Evolutionary conservation across 2,888 invertebrate genomes (phyloP).

Genomic region (Lithosia quadra): DNA sequence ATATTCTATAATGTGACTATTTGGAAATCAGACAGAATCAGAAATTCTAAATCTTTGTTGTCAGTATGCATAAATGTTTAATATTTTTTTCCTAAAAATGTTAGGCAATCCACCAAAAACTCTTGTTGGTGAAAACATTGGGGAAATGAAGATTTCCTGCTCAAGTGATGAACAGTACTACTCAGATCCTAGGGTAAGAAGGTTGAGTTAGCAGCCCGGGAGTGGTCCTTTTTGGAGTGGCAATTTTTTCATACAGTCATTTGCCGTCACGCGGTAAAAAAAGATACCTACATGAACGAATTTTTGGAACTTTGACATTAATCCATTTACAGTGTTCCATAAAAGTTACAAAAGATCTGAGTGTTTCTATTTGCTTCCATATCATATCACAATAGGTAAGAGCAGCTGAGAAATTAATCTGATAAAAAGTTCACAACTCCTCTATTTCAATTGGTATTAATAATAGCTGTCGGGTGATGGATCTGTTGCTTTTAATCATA

Average conservation of each 20-base stretch:
- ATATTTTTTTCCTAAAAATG: no score
- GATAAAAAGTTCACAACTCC: constrained; percentile 2
- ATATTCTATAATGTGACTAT: not conserved
- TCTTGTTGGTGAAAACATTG: not conserved
- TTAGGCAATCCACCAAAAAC: not conserved
- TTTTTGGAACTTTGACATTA: not conserved
- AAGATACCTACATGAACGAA: not conserved
- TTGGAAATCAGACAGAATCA: not conserved
- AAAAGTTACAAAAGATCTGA: not conserved
- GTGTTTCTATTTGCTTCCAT: not conserved
- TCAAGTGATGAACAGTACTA: no score
- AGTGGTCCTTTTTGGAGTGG: not conserved
- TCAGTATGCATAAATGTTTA: no score
- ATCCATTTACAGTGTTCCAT: not conserved
- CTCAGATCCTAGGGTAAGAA: not conserved
- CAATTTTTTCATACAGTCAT: no score
- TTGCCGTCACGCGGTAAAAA: not conserved
- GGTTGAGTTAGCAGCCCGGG: not conserved
- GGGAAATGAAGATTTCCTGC: no score
- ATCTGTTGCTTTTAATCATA: constrained; percentile 4
- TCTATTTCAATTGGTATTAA: constrained; percentile 3
- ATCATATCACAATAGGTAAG: not conserved
- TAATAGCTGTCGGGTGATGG: constrained; percentile 4
- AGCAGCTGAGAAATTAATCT: constrained; percentile 5
- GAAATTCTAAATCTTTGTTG: no score